These are phyloP conservation scores for Nomada flava DNA, from an alignment of 2,888 invertebrate genomes.

Conservation along the genomic window DNA sequence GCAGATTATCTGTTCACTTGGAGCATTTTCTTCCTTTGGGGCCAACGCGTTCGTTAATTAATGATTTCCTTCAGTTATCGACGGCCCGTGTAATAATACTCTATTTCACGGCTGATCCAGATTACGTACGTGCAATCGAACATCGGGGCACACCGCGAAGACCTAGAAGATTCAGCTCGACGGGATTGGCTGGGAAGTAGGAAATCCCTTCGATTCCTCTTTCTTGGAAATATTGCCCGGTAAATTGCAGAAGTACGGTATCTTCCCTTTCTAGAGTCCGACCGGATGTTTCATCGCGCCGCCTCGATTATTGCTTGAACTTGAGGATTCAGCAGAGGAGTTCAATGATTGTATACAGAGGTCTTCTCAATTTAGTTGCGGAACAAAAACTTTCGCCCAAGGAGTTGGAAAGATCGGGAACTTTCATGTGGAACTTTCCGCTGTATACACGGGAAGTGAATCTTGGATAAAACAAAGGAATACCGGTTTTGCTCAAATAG, in stretches of 20 bases:
- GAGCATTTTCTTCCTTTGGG: not conserved
- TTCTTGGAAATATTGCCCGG: slow-evolving; percentile 1
- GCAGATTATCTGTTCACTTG: not conserved
- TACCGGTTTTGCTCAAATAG: too few relatives aligned
- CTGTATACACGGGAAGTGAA: not conserved
- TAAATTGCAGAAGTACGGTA: not conserved
- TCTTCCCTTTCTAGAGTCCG: not conserved
- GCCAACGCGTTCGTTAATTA: slow-evolving; percentile 24
- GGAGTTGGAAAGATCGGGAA: not conserved
- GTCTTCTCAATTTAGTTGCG: not conserved
- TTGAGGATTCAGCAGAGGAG: too few relatives aligned
- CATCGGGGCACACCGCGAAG: slow-evolving; percentile 8
- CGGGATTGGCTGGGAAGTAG: not conserved
- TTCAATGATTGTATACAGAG: not conserved
- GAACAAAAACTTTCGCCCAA: not conserved
- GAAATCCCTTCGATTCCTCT: slow-evolving; percentile 24
- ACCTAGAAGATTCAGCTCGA: slow-evolving; percentile 2
- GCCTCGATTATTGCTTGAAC: not conserved
- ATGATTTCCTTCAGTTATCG: slow-evolving; percentile 32
- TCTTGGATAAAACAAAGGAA: not conserved
- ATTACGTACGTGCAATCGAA: slow-evolving; percentile 7
- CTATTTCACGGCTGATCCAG: slow-evolving; percentile 3
- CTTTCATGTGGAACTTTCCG: not conserved
- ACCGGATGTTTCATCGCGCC: not conserved
- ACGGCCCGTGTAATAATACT: slow-evolving; percentile 17